Evolutionary conservation across 64 coral and sea anemone species (phyloP), one percentile per base, ranked within the genome.

Genomic region (Pachyseris speciosa): DNA sequence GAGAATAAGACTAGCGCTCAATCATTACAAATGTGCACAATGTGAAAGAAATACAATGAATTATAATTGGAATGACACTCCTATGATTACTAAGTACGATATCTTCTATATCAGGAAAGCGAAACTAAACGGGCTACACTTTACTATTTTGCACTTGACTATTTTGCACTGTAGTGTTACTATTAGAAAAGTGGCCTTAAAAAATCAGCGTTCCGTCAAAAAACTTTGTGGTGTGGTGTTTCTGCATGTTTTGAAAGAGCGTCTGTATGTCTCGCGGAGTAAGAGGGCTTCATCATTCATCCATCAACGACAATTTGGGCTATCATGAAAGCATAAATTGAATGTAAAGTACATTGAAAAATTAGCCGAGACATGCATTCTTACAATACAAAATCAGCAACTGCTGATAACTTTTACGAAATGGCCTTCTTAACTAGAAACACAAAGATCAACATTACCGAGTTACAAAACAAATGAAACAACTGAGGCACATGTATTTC

Each of bases 141-240:
- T 72, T 2, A 40, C 69, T 72, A 40, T 72, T n/a, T n/a, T n/a
- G n/a, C n/a, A n/a, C n/a, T n/a, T n/a, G n/a, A n/a, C n/a, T 41
- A 72, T 72, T 72, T 72, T 42, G 69, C 38, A 41, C 69, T 41
- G 69, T 72, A 72, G 69, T 72, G 38, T 72, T 68, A 72, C 69
- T 43, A 72, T 72, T 41, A 42, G 69, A 72, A 72, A 72, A 40
- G 69, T 72, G 69, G 15, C 36, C 69, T 72, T 72, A 72, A 72
- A 72, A 41, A 42, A 19, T 72, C 69, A 72, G 69, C 34, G 37
- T 41, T 72, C 69, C 69, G 2, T 41, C 40, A 41, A 41, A 72
- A 40, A 40, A 38, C 69, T 72, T 72, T 72, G 69, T 41, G 69
- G 69, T 72, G 69, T 72, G 66, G 66, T 69, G 66, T 72, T 64